Evolutionary conservation across 2,113 vertebrate species (phyloP).

Genomic region (Ceyx margarethae): DNA sequence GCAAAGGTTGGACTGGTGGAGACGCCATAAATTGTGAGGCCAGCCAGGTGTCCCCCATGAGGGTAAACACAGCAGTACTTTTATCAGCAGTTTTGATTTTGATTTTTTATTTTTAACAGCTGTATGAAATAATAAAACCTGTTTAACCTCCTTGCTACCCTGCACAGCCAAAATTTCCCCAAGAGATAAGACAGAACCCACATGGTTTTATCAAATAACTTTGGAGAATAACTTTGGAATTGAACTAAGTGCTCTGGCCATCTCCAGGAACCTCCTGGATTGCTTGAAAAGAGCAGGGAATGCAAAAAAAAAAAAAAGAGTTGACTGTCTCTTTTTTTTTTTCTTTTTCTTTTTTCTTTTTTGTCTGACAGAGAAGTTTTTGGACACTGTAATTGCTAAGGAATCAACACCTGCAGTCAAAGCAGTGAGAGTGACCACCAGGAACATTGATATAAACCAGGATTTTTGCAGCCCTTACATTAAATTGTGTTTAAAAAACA

Average conservation of each 20-base stretch:
- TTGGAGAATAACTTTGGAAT: neutral
- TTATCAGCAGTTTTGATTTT: no score
- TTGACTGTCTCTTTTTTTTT: neutral
- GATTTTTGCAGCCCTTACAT: neutral
- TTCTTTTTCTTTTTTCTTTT: neutral
- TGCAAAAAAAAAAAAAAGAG: neutral
- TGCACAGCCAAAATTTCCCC: neutral
- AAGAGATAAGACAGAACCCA: neutral
- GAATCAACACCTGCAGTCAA: neutral
- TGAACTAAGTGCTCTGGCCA: neutral
- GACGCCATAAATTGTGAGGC: neutral
- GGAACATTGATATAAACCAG: neutral
- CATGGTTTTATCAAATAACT: neutral
- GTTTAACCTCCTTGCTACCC: neutral
- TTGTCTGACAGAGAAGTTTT: neutral
- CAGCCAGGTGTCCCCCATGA: neutral
- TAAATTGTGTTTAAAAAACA: neutral
- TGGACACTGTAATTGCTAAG: neutral
- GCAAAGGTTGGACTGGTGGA: neutral
- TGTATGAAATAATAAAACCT: neutral
- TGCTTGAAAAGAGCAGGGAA: neutral
- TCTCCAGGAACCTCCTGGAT: neutral
- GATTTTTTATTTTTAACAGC: neutral
- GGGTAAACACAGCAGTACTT: neutral
- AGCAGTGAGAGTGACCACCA: neutral